Evolutionary conservation across 1,140 invertebrate species (phyloP), one percentile per base, ranked within the genome.

Genomic region (Drosophila tani): DNA sequence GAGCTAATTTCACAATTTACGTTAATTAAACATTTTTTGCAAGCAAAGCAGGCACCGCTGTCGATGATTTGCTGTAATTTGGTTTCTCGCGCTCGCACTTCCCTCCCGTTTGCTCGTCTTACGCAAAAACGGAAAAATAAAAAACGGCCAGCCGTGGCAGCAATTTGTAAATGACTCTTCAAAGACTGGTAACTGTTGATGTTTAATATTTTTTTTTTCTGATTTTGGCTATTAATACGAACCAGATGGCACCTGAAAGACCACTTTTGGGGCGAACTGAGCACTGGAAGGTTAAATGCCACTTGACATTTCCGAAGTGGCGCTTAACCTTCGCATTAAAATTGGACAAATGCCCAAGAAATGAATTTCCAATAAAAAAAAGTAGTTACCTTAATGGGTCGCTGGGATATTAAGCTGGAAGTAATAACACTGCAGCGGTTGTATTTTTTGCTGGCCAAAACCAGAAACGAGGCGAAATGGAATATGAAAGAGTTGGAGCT

Each of bases 231-330:
- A 88, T 87, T 88, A 83, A 87, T 73, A 46, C 87, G 84, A 88
- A 88, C 84, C 81, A 88, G 81, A 90, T 88, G 78, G 81, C 75
- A 82, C 80, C 64, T 83, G 75, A 83, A 75, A 71, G 51, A 81
- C 82, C 81, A 70, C 83, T 87, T 55, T 79, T 67, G 63, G 40
- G 63, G 65, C n/a, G 43, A 27, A 60, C 45, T 71, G 47, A 27
- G 49, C 60, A 75, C 78, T 88, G 84, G 84, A 88, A 88, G 84
- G 84, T 88, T 88, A 88, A 88, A 88, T 55, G 81, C 85, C 84
- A 79, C 84, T 90, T 88, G 84, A 88, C 84, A 88, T 88, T 88
- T 88, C 65, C 76, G 77, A 74, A 83, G 51, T 60, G 76, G 49
- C 67, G 66, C 66, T 84, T 90, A 88, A 88, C 84, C 84, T 87